Conservation (phyloP, 2,797 vertebrate species). For the Tragopan temminckii region DNA sequence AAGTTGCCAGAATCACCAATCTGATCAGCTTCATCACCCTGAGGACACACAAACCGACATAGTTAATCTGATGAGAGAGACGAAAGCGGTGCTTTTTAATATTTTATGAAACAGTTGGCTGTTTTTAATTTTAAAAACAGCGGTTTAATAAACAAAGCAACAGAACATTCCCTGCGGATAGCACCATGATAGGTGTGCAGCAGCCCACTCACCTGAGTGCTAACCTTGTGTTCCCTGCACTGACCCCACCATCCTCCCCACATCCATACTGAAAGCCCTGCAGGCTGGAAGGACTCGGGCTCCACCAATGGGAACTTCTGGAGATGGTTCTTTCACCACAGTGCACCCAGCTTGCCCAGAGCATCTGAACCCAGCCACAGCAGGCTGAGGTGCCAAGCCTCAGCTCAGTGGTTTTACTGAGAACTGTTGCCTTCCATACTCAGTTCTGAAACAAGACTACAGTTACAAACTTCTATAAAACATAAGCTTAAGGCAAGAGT, state of each 20-base stretch:
- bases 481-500: background rate
- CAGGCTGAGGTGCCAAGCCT: background rate
- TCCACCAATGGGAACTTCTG: background rate
- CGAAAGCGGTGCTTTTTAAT: slow-evolving; percentile 46
- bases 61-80: slow-evolving; percentile 58
- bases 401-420: background rate
- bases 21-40: slow-evolving; percentile 52
- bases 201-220: background rate
- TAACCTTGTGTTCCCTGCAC: background rate
- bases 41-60: slow-evolving; percentile 36
- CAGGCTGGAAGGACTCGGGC: background rate
- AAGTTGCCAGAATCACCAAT: slow-evolving; percentile 47
- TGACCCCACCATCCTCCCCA: background rate
- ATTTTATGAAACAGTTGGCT: slow-evolving; percentile 55
- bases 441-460: background rate
- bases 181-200: background rate
- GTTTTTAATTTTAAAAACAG: slow-evolving; percentile 59
- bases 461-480: background rate
- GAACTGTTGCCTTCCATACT: background rate
- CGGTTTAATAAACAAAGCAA: slow-evolving; percentile 44
- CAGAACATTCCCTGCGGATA: background rate
- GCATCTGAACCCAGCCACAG: background rate
- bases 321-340: background rate
- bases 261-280: accelerated
- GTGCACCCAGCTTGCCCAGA: background rate